These are phyloP conservation scores for Drosophila macrospina DNA, from an alignment of 2,888 invertebrate species.

Conservation along the genomic window DNA sequence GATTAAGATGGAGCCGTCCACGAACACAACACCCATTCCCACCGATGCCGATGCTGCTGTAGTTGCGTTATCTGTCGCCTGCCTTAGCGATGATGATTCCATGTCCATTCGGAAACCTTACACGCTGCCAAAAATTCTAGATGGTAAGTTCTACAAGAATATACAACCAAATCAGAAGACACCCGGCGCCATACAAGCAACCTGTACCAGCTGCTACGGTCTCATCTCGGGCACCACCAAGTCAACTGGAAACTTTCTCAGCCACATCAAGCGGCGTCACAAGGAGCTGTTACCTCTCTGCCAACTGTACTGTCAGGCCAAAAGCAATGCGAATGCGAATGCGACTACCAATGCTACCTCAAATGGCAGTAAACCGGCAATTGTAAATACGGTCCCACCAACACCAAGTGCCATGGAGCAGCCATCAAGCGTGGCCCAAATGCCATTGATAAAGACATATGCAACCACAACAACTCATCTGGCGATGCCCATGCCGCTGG, in stretches of 20 bases:
- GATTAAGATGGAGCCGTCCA: conserved; percentile 57
- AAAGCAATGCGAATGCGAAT: conserved; percentile 37
- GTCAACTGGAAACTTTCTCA: conserved; percentile 83
- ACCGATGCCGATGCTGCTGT: conserved; percentile 31
- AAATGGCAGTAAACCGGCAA: conserved; percentile 18
- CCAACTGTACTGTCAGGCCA: conserved; percentile 79
- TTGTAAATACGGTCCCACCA: conserved; percentile 17
- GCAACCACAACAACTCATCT: conserved; percentile 51
- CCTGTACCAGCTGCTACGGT: conserved; percentile 81
- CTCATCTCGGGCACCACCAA: conserved; percentile 82
- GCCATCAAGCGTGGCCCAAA: conserved; percentile 24
- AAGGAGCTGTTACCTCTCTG: conserved; percentile 77
- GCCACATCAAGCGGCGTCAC: conserved; percentile 82
- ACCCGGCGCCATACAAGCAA: conserved; percentile 82
- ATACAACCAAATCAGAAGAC: conserved; percentile 83
- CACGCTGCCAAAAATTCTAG: conserved; percentile 80
- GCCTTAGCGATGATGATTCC: conserved; percentile 64
- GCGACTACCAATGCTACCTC: background rate
- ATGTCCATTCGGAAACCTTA: conserved; percentile 67
- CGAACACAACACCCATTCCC: conserved; percentile 30
- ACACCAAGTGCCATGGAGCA: conserved; percentile 33
- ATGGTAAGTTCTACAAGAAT: conserved; percentile 82
- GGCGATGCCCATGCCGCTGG: conserved; percentile 51
- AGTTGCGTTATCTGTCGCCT: conserved; percentile 36
- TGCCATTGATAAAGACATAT: conserved; percentile 37